Conservation (phyloP, 1,140 invertebrate genomes). For the Ditylenchus dipsaci region DNA sequence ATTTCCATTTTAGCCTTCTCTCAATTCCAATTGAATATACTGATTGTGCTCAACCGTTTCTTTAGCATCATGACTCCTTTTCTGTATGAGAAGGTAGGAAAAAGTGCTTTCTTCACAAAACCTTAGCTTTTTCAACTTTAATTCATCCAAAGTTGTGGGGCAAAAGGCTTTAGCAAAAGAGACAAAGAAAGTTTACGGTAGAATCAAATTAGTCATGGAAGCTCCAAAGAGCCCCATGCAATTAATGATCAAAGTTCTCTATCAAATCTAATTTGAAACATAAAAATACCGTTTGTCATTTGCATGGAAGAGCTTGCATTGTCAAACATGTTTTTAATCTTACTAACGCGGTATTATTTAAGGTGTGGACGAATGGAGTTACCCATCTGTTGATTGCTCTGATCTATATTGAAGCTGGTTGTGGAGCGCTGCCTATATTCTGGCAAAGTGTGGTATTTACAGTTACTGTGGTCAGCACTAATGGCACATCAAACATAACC, state of each 20-base stretch:
- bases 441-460: not conserved
- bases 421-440: not conserved
- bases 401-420: not conserved
- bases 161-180: too few species aligned
- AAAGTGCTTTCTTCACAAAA: not conserved
- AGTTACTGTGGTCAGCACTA: not conserved
- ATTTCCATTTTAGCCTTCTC: not conserved
- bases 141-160: too few species aligned
- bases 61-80: not conserved
- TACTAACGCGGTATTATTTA: too few species aligned
- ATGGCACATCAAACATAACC: not conserved
- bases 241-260: too few species aligned
- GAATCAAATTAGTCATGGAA: too few species aligned
- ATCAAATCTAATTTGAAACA: too few species aligned
- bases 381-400: not conserved
- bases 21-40: conserved; percentile 7
- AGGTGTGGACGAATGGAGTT: not conserved
- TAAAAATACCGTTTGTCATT: too few species aligned
- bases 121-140: too few species aligned
- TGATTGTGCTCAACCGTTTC: conserved; percentile 7
- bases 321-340: too few species aligned
- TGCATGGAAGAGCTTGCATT: too few species aligned
- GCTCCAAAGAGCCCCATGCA: too few species aligned
- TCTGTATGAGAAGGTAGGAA: conserved; percentile 1
- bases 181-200: too few species aligned